Base-by-base conservation (phyloP, 2,797 vertebrate species). In the Tamandua tetradactyla region DNA sequence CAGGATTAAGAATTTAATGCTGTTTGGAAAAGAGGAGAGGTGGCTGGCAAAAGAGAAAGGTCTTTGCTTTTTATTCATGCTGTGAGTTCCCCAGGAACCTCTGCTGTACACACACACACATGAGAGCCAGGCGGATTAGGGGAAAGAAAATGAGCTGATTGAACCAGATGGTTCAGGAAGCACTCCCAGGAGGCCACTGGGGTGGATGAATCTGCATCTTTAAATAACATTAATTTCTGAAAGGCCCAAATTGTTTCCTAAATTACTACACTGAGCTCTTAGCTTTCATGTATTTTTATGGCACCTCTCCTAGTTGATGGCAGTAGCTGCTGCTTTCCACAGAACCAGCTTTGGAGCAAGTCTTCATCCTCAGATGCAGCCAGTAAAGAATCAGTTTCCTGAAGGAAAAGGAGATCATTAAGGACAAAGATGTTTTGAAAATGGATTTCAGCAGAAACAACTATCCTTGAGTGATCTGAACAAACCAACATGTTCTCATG, bases 141-240 rank as follows among this genome's bases (percentile, higher is more conserved):
- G 76, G 78, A 74, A 92, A 96, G 96, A 96, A 97, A 96, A 96
- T 83, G 83, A 93, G 84, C 68, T 47, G 93, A 95, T 84, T 93
- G 95, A 97, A 88, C 92, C 95, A 87, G 93, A 93, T 78, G 89
- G 84, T 89, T 88, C 57, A 0, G 72, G 78, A 94, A 88, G 72
- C 42, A 40, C 94, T 96, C 95, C 94, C 93, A 49, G 79, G 94
- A 87, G 96, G 91, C 91, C 64, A 18, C 95, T 76, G 74, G 87
- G 89, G 92, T 72, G 59, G 87, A 89, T 80, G 93, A 94, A 93
- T 93, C 93, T 93, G 92, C 66, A 91, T 94, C 96, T 96, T 96
- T 97, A 95, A 96, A 92, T 93, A 92, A 97, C 94, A 95, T 93
- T 96, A 81, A 94, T 97, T 96, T 97, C 95, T 96, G 93, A 96